These are phyloP conservation scores for Uloborus diversus DNA, from an alignment of 1,140 invertebrate species.

Conservation along the genomic window DNA sequence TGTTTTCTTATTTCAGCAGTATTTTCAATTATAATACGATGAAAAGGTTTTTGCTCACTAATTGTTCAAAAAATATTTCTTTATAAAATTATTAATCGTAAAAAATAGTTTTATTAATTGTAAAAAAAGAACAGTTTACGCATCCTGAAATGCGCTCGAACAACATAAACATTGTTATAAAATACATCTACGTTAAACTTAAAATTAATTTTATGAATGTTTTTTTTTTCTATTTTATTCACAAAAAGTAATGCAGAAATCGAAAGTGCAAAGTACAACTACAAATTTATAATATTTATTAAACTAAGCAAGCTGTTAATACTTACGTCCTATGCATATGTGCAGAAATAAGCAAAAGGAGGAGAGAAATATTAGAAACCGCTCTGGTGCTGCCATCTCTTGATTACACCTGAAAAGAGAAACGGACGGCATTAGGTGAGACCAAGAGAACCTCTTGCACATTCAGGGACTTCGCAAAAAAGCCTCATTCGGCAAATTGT, in stretches of 20 bases:
- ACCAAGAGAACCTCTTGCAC: neutral
- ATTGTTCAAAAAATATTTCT: too few relatives aligned
- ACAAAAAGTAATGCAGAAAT: neutral
- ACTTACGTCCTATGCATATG: conserved; percentile 33
- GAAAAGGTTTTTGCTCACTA: too few relatives aligned
- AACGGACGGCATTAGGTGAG: neutral
- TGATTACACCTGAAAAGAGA: conserved; percentile 21
- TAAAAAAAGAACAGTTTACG: too few relatives aligned
- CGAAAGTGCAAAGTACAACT: neutral
- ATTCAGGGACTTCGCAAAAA: neutral
- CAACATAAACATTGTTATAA: too few relatives aligned
- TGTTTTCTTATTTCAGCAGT: too few relatives aligned
- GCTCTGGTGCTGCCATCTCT: conserved; percentile 44
- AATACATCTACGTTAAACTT: too few relatives aligned
- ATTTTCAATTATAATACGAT: too few relatives aligned
- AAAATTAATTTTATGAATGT: neutral
- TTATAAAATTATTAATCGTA: too few relatives aligned
- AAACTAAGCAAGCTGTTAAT: neutral
- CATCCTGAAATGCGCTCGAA: too few relatives aligned
- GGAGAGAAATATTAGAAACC: conserved; percentile 8
- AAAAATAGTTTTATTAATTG: too few relatives aligned
- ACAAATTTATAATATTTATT: neutral
- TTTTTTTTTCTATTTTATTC: neutral
- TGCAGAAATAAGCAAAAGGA: conserved; percentile 18
- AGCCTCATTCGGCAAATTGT: neutral